Percentiles rank a stretch among this genome's conserved stretches.
phyloP scores from a whole-genome alignment of 2,888 invertebrate species.

The Dicroscelio sp. region DNA sequence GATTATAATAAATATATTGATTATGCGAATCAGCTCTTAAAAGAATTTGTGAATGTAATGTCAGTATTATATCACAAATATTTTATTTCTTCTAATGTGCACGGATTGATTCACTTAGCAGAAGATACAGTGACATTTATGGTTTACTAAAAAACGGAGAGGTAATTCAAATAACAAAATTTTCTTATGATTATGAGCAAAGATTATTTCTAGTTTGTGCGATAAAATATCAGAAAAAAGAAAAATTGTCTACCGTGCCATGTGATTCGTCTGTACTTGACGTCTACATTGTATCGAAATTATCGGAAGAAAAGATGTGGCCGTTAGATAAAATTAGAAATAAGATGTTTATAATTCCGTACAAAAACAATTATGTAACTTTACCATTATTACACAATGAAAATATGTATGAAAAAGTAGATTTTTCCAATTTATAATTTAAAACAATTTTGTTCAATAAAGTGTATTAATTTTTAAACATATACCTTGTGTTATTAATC shows the following conservation, averaged over 20 bases:
- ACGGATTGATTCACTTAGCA: slow-evolving; percentile 33
- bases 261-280: slow-evolving; percentile 2
- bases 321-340: slow-evolving; percentile 11
- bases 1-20: not conserved
- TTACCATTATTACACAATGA: slow-evolving; percentile 26
- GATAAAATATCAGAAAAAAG: not conserved
- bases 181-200: not conserved
- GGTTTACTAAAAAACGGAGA: not conserved
- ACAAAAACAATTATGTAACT: not conserved
- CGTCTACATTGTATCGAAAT: not conserved
- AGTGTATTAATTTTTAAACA: too few relatives aligned
- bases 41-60: not conserved
- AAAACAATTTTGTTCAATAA: too few relatives aligned
- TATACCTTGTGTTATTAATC: too few relatives aligned
- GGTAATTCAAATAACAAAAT: not conserved
- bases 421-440: too few relatives aligned
- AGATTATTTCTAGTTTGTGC: not conserved
- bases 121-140: not conserved
- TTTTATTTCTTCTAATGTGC: slow-evolving; percentile 42
- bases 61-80: slow-evolving; percentile 1
- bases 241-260: not conserved
- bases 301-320: slow-evolving; percentile 24
- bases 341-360: slow-evolving; percentile 34
- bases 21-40: slow-evolving; percentile 21
- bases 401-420: not conserved